Evolutionary conservation across 1,140 invertebrate genomes (phyloP).

Genomic region (Carposina sasakii): DNA sequence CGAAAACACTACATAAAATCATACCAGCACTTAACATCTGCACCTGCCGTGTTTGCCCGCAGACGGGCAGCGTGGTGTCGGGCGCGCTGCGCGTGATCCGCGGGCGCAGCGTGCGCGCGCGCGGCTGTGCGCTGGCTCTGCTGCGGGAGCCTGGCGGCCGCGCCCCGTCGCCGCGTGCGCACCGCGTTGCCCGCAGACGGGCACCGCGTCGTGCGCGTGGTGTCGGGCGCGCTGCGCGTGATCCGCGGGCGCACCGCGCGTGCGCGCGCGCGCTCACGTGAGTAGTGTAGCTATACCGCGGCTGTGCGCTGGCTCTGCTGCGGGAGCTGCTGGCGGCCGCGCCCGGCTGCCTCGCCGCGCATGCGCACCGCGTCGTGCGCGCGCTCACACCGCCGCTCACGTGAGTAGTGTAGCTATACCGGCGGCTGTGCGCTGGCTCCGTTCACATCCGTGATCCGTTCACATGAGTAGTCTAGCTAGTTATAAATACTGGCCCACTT

Average conservation of each 20-base stretch:
- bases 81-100: conserved; percentile 96
- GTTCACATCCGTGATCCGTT: too few species aligned
- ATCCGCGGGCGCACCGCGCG: conserved; percentile 96
- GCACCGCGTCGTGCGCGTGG: conserved; percentile 88
- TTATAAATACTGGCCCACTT: too few species aligned
- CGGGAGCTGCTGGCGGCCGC: conserved; percentile 92
- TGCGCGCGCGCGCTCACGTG: conserved; percentile 83
- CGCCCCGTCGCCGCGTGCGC: conserved; percentile 86
- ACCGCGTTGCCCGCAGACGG: conserved; percentile 91
- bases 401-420: too few species aligned
- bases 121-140: conserved; percentile 83
- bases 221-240: conserved; percentile 94
- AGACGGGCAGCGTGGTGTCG: conserved; percentile 85
- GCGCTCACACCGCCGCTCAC: conserved; percentile 93
- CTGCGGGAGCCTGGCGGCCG: conserved; percentile 93
- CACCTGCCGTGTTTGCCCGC: neutral
- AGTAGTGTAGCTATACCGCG: too few species aligned
- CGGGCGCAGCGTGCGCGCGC: conserved; percentile 92
- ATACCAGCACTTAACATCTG: too few species aligned
- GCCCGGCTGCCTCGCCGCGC: conserved; percentile 89
- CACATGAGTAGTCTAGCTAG: too few species aligned
- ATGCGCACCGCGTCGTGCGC: conserved; percentile 89
- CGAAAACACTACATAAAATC: too few species aligned
- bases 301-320: conserved; percentile 87
- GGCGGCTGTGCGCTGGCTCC: too few species aligned